These are phyloP conservation scores for Aplodontia rufa DNA, from an alignment of 2,113 vertebrate genomes.

Conservation along the genomic window DNA sequence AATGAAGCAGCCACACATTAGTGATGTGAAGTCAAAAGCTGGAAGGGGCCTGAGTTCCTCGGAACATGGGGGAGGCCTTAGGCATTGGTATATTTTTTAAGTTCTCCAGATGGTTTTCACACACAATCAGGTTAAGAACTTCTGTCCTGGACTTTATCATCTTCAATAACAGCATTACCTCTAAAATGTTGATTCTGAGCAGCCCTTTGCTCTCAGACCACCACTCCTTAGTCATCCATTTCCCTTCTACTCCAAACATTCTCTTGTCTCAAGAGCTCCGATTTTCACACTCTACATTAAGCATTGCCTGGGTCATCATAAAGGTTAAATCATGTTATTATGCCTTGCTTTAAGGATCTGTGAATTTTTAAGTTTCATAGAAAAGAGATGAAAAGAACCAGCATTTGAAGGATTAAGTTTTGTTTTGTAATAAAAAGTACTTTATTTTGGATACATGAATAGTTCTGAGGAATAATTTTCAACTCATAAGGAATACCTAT, in stretches of 20 bases:
- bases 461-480: neutral
- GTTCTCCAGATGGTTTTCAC: neutral
- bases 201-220: neutral
- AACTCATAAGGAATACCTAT: neutral
- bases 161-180: neutral
- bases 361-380: constrained; percentile 5
- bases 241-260: neutral
- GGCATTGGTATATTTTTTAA: neutral
- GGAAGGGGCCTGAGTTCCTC: neutral
- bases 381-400: neutral
- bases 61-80: neutral
- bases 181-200: neutral
- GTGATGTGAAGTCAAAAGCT: neutral
- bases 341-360: neutral
- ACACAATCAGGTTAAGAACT: neutral
- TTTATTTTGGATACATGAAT: neutral
- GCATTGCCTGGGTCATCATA: neutral
- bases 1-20: neutral
- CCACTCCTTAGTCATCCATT: neutral
- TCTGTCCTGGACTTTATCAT: neutral
- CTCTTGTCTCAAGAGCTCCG: neutral
- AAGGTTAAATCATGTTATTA: neutral
- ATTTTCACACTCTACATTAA: neutral
- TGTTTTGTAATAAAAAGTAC: neutral
- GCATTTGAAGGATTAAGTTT: neutral